phyloP scores from a whole-genome alignment of 2,797 vertebrate species.

The Moxostoma hubbsi region DNA sequence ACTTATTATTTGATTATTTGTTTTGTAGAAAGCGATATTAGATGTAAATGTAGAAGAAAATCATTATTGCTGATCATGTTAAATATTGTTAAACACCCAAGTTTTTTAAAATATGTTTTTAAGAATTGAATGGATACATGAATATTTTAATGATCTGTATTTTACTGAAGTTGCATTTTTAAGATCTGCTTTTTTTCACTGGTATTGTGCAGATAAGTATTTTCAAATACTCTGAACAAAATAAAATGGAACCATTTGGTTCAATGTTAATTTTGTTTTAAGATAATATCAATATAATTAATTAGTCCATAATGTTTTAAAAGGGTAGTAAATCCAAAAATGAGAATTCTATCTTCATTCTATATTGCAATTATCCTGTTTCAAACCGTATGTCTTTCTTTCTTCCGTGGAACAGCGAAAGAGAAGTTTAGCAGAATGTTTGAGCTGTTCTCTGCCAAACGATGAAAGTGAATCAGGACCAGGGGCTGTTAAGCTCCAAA shows the following conservation, averaged over 20 bases:
- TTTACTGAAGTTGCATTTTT: slow-evolving; percentile 31
- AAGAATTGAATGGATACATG: background rate
- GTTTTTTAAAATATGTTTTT: slow-evolving; percentile 1
- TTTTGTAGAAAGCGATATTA: background rate
- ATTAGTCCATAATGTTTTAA: background rate
- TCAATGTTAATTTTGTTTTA: background rate
- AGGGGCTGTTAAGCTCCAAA: no score
- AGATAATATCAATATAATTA: no score
- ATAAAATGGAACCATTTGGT: slow-evolving; percentile 11
- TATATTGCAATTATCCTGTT: no score
- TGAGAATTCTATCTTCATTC: no score
- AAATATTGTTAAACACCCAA: background rate
- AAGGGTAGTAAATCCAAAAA: no score
- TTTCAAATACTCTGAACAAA: slow-evolving; percentile 15
- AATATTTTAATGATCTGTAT: slow-evolving; percentile 32
- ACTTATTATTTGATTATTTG: background rate
- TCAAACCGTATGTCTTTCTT: no score
- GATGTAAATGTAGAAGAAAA: background rate
- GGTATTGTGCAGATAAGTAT: background rate
- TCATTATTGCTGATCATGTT: background rate
- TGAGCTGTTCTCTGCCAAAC: no score
- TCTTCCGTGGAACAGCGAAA: no score
- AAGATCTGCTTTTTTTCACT: background rate
- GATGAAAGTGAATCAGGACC: no score
- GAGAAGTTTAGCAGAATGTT: no score